phyloP scores from a whole-genome alignment of 2,888 invertebrate species.

The Drosophila pseudotalamancana region DNA sequence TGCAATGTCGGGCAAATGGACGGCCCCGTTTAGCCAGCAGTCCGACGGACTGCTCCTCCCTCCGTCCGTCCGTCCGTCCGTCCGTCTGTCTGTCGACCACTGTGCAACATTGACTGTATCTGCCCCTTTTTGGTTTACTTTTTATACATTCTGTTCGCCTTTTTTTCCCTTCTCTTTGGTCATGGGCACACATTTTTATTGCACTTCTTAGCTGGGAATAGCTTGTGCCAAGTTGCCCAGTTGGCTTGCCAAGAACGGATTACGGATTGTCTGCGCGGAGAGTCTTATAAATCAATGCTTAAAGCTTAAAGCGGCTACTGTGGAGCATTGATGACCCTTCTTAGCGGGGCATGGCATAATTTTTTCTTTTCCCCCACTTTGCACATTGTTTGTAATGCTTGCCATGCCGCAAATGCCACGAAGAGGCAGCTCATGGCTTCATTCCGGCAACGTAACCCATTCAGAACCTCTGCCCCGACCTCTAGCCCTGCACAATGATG shows the following conservation, averaged over 20 bases:
- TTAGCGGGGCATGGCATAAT: slow-evolving; percentile 41
- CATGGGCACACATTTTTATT: slow-evolving; percentile 66
- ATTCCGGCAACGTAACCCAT: slow-evolving; percentile 42
- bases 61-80: not conserved
- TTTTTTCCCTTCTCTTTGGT: slow-evolving; percentile 30
- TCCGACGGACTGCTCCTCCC: not conserved
- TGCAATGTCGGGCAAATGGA: slow-evolving; percentile 72
- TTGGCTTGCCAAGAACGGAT: slow-evolving; percentile 72
- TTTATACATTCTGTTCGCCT: not conserved
- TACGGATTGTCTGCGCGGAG: slow-evolving; percentile 63
- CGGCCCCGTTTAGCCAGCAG: slow-evolving; percentile 61
- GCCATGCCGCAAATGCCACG: slow-evolving; percentile 62
- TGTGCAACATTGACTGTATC: slow-evolving; percentile 24
- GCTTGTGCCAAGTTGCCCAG: slow-evolving; percentile 65
- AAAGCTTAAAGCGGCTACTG: slow-evolving; percentile 63
- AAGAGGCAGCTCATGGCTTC: slow-evolving; percentile 52
- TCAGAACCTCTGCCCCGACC: slow-evolving; percentile 2
- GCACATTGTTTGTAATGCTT: slow-evolving; percentile 68
- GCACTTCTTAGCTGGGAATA: slow-evolving; percentile 51
- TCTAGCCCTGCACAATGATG: slow-evolving; percentile 46
- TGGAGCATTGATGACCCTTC: slow-evolving; percentile 37
- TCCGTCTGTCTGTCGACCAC: slow-evolving; percentile 2
- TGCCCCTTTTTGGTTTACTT: not conserved
- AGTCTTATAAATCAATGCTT: slow-evolving; percentile 77
- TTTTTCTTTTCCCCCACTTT: slow-evolving; percentile 47